These are phyloP conservation scores for Stegastes partitus DNA, from an alignment of 2,113 vertebrate genomes.

Conservation along the genomic window DNA sequence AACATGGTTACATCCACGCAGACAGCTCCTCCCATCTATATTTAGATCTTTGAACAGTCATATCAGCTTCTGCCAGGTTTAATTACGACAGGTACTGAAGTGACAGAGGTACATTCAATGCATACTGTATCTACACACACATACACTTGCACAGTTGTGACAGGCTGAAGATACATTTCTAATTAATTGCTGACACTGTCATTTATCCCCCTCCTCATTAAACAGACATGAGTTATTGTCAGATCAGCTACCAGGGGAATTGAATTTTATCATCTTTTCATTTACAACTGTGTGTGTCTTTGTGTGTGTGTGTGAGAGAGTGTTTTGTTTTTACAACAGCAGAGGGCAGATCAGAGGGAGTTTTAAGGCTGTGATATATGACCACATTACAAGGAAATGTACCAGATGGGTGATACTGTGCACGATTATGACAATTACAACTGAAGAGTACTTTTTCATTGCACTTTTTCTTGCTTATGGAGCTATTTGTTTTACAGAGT, in stretches of 20 bases:
- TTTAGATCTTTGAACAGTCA: constrained; percentile 49
- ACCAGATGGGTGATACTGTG: constrained; percentile 69
- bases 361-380: constrained; percentile 72
- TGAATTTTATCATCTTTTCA: constrained; percentile 69
- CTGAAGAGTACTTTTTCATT: constrained; percentile 64
- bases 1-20: constrained; percentile 50
- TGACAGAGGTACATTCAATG: constrained; percentile 45
- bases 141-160: constrained; percentile 16
- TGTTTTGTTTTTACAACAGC: constrained; percentile 20
- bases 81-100: constrained; percentile 71
- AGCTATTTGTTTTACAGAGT: constrained; percentile 59
- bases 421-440: constrained; percentile 74
- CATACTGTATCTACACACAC: constrained; percentile 15
- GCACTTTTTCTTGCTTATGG: constrained; percentile 47
- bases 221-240: constrained; percentile 81
- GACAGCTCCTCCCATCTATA: constrained; percentile 13
- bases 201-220: constrained; percentile 80
- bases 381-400: constrained; percentile 60
- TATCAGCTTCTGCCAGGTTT: constrained; percentile 66
- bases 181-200: constrained; percentile 82
- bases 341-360: constrained; percentile 64
- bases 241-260: constrained; percentile 65
- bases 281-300: constrained; percentile 21
- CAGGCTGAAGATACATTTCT: constrained; percentile 71
- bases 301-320: constrained; percentile 18